phyloP scores from a whole-genome alignment of 2,888 invertebrate genomes.

The Morinoia aosen region DNA sequence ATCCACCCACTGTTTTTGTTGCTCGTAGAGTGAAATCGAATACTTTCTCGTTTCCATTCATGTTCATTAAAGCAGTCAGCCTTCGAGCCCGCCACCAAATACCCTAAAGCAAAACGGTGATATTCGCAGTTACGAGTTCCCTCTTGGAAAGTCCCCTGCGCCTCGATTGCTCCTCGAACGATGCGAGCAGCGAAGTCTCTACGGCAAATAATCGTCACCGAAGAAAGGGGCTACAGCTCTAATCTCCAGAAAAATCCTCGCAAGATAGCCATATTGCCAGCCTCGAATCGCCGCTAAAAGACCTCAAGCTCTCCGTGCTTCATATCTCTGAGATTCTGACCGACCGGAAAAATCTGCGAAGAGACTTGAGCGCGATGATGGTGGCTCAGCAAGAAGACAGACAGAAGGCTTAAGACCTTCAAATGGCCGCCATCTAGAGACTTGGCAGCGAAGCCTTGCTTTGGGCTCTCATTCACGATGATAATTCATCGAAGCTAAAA shows the following conservation, averaged over 20 bases:
- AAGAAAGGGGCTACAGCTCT: constrained; percentile 31
- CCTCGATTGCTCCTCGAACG: background rate
- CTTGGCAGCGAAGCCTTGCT: background rate
- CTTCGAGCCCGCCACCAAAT: background rate
- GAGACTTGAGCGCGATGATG: background rate
- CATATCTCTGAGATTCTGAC: background rate
- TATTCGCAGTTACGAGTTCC: background rate
- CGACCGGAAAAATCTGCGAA: background rate
- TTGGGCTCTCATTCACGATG: background rate
- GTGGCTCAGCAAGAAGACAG: background rate
- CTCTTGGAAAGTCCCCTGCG: background rate
- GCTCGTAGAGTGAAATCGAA: background rate
- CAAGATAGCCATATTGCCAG: constrained; percentile 28
- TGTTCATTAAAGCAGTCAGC: background rate
- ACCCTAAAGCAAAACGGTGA: background rate
- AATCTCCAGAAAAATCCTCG: constrained; percentile 38
- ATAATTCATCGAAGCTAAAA: background rate
- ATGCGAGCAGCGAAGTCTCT: background rate
- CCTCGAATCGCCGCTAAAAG: background rate
- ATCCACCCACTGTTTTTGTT: background rate
- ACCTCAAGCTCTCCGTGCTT: background rate
- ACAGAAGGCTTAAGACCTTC: background rate
- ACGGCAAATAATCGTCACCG: constrained; percentile 5
- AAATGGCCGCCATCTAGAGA: background rate
- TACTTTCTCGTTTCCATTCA: background rate